Evolutionary conservation across 2,888 invertebrate species (phyloP).

Genomic region (Epinotia bilunana): DNA sequence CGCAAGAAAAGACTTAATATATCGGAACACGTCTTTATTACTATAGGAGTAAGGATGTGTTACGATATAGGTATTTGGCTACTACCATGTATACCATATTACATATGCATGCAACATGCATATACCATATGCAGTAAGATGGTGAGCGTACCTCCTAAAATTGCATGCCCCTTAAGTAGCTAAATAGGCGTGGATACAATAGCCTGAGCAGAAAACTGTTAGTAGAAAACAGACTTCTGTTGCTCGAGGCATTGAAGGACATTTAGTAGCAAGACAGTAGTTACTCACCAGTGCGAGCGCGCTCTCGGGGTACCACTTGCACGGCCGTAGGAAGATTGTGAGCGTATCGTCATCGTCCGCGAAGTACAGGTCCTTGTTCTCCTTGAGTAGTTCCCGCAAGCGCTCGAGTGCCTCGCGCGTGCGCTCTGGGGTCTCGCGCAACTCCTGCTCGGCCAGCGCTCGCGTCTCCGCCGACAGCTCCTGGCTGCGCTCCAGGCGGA

Average conservation of each 20-base stretch:
- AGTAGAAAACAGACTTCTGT: no score
- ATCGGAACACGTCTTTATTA: no score
- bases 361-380: slow-evolving; percentile 87
- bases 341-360: slow-evolving; percentile 91
- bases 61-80: no score
- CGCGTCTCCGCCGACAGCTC: slow-evolving; percentile 84
- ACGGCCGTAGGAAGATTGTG: slow-evolving; percentile 91
- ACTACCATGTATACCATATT: no score
- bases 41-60: no score
- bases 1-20: neutral
- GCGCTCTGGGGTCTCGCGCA: slow-evolving; percentile 89
- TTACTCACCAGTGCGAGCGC: slow-evolving; percentile 89
- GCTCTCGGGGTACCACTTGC: slow-evolving; percentile 93
- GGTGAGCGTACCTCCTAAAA: no score
- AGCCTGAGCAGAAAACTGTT: no score
- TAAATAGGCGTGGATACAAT: no score
- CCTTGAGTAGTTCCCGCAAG: slow-evolving; percentile 87
- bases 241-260: neutral
- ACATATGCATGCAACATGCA: no score
- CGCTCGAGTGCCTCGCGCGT: slow-evolving; percentile 85
- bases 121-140: no score
- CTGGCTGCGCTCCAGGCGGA: slow-evolving; percentile 84
- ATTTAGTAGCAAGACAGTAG: neutral
- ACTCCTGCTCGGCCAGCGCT: slow-evolving; percentile 85
- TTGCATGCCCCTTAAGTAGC: no score